A percentile compares a stretch with the other conserved stretches of the same genome.
Evolutionary conservation across 1,140 invertebrate species (phyloP).

Genomic region (Ctenoplectra terminalis): DNA sequence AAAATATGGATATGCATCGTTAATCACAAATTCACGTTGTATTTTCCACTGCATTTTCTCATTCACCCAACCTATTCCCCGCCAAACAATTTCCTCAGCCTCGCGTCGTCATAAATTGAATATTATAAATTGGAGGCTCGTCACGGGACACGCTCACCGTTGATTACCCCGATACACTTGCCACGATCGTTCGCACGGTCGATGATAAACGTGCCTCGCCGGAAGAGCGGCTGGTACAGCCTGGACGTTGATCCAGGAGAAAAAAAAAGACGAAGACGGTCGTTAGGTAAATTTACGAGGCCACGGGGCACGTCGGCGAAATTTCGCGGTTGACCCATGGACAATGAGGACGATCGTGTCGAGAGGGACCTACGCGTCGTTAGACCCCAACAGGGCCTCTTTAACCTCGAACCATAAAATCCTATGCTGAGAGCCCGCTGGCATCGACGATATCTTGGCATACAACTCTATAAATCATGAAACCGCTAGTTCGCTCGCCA

Average conservation of each 20-base stretch:
- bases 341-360: constrained; percentile 32
- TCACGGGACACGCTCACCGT: constrained; percentile 10
- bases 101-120: not conserved
- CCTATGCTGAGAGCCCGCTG: constrained; percentile 35
- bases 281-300: constrained; percentile 51
- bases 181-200: constrained; percentile 14
- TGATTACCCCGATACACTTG: constrained; percentile 4
- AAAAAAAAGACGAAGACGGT: constrained; percentile 5
- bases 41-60: not conserved
- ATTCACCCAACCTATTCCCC: not conserved
- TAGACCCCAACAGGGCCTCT: not conserved
- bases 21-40: not conserved
- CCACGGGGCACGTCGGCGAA: constrained; percentile 2
- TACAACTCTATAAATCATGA: constrained; percentile 69
- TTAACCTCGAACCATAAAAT: constrained; percentile 64
- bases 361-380: not conserved
- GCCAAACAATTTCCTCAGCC: not conserved
- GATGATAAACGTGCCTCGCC: constrained; percentile 25
- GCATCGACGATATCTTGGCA: constrained; percentile 61
- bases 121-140: constrained; percentile 14
- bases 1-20: no score
- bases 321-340: constrained; percentile 7
- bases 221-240: not conserved
- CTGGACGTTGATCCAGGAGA: not conserved
- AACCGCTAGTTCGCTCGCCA: constrained; percentile 63